Evolutionary conservation across 2,113 vertebrate genomes (phyloP).

Genomic region (Proterorhinus semilunaris): DNA sequence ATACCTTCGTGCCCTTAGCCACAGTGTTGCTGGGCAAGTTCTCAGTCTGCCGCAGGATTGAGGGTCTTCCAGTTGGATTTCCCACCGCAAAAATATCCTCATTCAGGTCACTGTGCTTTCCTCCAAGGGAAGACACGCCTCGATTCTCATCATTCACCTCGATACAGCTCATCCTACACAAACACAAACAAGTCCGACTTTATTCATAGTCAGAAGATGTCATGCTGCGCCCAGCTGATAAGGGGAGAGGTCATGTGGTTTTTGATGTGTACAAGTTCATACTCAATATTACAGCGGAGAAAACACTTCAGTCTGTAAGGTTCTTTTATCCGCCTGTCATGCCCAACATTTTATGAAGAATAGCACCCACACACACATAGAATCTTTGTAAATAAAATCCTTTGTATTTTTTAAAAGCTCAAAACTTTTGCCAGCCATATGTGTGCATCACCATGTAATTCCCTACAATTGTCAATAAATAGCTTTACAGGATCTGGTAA

Average conservation of each 20-base stretch:
- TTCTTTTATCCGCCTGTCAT: no score
- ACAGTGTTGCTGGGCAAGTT: slow-evolving; percentile 81
- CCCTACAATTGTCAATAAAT: no score
- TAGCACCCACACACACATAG: no score
- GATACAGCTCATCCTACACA: slow-evolving; percentile 86
- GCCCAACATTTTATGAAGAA: no score
- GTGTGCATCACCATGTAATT: no score
- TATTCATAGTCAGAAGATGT: no score
- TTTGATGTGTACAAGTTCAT: not conserved
- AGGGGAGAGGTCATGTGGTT: slow-evolving; percentile 33
- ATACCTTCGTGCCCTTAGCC: slow-evolving; percentile 79
- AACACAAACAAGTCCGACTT: slow-evolving; percentile 26
- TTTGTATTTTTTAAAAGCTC: no score
- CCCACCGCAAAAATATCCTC: slow-evolving; percentile 78
- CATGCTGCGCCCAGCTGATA: slow-evolving; percentile 57
- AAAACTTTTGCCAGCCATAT: no score
- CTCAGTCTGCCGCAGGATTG: slow-evolving; percentile 87
- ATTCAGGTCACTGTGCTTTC: slow-evolving; percentile 53
- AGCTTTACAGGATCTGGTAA: no score
- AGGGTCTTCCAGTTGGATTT: slow-evolving; percentile 81
- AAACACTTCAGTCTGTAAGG: not conserved
- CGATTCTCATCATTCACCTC: slow-evolving; percentile 80
- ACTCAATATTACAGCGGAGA: not conserved
- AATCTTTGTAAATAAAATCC: no score
- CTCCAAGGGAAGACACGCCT: slow-evolving; percentile 49